Percentiles rank a stretch among this genome's conserved stretches.
phyloP scores from a whole-genome alignment of 2,888 invertebrate species.

The Hirtodrosophila confusa region DNA sequence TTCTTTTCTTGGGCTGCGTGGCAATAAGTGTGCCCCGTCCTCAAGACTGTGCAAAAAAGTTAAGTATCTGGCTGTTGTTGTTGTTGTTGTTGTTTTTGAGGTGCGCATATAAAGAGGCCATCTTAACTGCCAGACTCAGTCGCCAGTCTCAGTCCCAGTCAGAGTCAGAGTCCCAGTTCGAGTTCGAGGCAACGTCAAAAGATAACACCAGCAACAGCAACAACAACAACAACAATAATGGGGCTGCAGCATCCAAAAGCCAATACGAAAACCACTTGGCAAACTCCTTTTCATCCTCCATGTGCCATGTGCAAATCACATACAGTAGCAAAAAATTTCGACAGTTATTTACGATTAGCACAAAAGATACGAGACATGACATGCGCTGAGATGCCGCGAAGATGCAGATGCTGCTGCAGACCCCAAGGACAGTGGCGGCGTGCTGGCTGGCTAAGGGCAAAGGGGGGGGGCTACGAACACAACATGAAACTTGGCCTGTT shows the following conservation, averaged over 20 bases:
- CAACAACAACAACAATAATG: conserved; percentile 21
- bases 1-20: conserved; percentile 47
- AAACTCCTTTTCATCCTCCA: conserved; percentile 64
- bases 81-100: conserved; percentile 53
- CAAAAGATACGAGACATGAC: conserved; percentile 79
- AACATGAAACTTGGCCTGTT: conserved; percentile 29
- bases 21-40: conserved; percentile 75
- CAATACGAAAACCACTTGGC: conserved; percentile 55
- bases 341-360: conserved; percentile 79
- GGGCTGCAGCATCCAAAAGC: conserved; percentile 38
- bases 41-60: conserved; percentile 59
- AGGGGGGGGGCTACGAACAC: neutral
- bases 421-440: neutral
- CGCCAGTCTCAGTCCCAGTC: conserved; percentile 1
- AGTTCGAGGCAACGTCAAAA: conserved; percentile 34
- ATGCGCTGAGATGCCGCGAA: conserved; percentile 69
- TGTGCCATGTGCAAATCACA: conserved; percentile 74
- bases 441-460: neutral
- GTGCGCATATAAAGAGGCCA: conserved; percentile 75
- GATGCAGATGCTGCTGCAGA: conserved; percentile 49
- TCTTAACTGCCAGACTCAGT: conserved; percentile 48
- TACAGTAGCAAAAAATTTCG: conserved; percentile 80
- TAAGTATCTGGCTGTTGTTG: conserved; percentile 68
- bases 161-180: neutral
- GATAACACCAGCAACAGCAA: conserved; percentile 42